Percentiles rank a stretch among this genome's conserved stretches.
phyloP scores from a whole-genome alignment of 2,113 vertebrate species.

The Numida meleagris region DNA sequence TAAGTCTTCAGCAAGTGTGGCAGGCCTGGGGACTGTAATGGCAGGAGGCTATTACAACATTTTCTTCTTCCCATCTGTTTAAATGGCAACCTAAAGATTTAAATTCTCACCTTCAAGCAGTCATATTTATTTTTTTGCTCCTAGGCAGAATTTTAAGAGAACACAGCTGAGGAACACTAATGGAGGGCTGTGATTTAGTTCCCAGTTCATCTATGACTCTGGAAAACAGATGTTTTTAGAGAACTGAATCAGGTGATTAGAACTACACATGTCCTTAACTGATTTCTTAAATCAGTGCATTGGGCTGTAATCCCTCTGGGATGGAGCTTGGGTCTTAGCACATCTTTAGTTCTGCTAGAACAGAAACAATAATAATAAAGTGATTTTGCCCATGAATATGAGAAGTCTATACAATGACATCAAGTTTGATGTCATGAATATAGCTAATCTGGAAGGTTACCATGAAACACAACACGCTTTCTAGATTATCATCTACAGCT shows the following conservation, averaged over 20 bases:
- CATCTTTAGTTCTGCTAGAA: background rate
- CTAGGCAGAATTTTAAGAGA: background rate
- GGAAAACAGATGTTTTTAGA: background rate
- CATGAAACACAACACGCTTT: background rate
- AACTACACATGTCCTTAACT: background rate
- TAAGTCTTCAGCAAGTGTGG: background rate
- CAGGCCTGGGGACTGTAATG: background rate
- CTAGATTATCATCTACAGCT: background rate
- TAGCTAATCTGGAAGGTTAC: background rate
- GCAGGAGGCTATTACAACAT: background rate
- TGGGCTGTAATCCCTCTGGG: background rate
- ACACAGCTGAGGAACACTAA: background rate
- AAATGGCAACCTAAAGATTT: background rate
- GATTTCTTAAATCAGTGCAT: background rate
- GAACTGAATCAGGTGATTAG: background rate
- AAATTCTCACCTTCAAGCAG: background rate
- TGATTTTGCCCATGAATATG: background rate
- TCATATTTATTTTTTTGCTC: accelerated
- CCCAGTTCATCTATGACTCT: background rate
- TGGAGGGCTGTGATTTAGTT: background rate
- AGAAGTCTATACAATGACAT: background rate
- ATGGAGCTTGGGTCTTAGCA: background rate
- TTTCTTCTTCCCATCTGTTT: background rate
- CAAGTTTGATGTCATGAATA: background rate
- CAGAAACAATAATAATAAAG: background rate